Percentiles rank a stretch among this genome's conserved stretches.
Conservation (phyloP, 92 coral and sea anemone genomes). For the Pocillopora grandis region DNA sequence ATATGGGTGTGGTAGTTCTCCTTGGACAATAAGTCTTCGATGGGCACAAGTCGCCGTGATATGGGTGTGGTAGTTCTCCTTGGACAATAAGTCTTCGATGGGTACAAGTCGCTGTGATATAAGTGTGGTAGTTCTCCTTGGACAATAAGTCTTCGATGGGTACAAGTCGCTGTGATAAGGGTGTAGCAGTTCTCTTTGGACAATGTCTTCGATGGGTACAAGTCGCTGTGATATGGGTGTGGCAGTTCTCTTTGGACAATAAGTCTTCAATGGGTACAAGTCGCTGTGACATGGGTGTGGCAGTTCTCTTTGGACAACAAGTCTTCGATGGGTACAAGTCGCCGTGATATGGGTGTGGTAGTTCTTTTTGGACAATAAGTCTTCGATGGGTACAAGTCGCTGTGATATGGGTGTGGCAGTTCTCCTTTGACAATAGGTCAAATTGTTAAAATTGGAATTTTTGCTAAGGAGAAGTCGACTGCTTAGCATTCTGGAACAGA, state of each 20-base stretch:
- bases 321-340: too few species aligned
- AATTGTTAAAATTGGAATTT: too few species aligned
- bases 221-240: constrained; percentile 99
- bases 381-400: constrained; percentile 77
- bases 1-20: constrained; percentile 92
- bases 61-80: constrained; percentile 60
- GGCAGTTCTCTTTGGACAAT: constrained; percentile 74
- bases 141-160: constrained; percentile 32
- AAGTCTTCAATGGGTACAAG: neutral
- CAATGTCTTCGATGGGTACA: constrained; percentile 68
- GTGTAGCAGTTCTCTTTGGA: constrained; percentile 72
- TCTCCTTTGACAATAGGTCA: constrained; percentile 50
- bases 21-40: constrained; percentile 47
- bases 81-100: constrained; percentile 70
- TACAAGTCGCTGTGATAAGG: too few species aligned
- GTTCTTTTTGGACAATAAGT: too few species aligned
- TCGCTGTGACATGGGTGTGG: constrained; percentile 23
- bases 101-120: constrained; percentile 91
- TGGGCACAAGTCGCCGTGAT: too few species aligned
- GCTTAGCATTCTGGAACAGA: too few species aligned
- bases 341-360: too few species aligned
- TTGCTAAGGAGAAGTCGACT: too few species aligned
- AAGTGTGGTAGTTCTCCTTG: constrained; percentile 87
- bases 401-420: constrained; percentile 98
- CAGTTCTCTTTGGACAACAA: constrained; percentile 69